Conservation (phyloP, 2,113 vertebrate species). For the Rhinolophus ferrumequinum region DNA sequence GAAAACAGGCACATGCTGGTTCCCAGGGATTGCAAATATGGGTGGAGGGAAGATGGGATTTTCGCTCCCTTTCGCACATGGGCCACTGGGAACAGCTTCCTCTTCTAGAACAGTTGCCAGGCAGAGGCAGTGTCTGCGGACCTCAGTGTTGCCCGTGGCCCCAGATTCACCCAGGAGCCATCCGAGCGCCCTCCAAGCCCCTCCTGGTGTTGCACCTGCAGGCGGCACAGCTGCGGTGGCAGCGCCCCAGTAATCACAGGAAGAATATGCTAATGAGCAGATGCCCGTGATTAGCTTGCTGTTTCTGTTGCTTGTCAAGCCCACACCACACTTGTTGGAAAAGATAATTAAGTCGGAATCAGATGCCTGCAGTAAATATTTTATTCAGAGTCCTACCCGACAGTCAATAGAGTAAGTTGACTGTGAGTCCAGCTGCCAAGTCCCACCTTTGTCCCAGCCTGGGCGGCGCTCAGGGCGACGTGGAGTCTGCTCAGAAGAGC, state of each 20-base stretch:
- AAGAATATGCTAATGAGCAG: constrained; percentile 75
- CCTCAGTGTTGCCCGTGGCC: too few species aligned
- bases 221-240: constrained; percentile 71
- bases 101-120: not conserved
- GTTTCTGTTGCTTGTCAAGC: constrained; percentile 39
- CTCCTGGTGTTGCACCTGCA: constrained; percentile 55
- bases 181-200: not conserved
- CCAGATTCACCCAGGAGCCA: too few species aligned
- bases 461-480: too few species aligned
- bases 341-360: constrained; percentile 45
- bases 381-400: not conserved
- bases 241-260: constrained; percentile 62
- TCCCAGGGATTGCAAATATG: not conserved
- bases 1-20: not conserved
- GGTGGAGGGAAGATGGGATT: not conserved
- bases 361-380: constrained; percentile 32
- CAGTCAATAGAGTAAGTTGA: not conserved
- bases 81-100: not conserved
- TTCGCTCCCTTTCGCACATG: too few species aligned
- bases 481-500: not conserved
- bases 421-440: not conserved
- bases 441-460: not conserved
- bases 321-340: constrained; percentile 46
- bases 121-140: not conserved
- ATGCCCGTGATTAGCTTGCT: constrained; percentile 68